Evolutionary conservation across 2,797 vertebrate genomes (phyloP).

Genomic region (Syngnathus rostellatus): DNA sequence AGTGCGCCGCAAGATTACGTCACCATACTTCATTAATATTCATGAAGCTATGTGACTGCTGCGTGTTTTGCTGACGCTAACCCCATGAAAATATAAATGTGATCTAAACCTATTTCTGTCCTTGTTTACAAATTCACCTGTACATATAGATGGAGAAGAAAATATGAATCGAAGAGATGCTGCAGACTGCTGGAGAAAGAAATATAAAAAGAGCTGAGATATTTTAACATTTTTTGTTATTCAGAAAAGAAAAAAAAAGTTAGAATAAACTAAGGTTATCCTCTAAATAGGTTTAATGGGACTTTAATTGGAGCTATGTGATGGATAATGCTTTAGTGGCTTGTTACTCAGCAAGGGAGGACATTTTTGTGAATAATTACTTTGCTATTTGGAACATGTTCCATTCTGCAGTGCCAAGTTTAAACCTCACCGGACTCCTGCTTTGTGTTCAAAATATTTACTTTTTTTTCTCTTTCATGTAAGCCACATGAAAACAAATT

Average conservation of each 20-base stretch:
- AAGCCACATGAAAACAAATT: background rate
- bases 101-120: no score
- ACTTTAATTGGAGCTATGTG: background rate
- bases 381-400: background rate
- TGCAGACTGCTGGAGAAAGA: no score
- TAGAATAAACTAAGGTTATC: background rate
- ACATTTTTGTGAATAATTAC: background rate
- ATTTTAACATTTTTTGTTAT: background rate
- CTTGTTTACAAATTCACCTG: no score
- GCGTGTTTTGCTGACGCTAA: no score
- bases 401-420: background rate
- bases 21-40: no score
- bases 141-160: no score
- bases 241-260: background rate
- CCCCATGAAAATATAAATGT: no score
- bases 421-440: background rate
- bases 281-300: background rate
- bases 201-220: no score
- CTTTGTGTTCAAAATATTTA: background rate
- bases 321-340: background rate
- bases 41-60: no score
- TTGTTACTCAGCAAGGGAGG: background rate
- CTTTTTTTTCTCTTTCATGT: background rate
- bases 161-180: no score
- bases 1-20: no score